phyloP scores from a whole-genome alignment of 1,140 invertebrate genomes.

The Ganaspis sp. region DNA sequence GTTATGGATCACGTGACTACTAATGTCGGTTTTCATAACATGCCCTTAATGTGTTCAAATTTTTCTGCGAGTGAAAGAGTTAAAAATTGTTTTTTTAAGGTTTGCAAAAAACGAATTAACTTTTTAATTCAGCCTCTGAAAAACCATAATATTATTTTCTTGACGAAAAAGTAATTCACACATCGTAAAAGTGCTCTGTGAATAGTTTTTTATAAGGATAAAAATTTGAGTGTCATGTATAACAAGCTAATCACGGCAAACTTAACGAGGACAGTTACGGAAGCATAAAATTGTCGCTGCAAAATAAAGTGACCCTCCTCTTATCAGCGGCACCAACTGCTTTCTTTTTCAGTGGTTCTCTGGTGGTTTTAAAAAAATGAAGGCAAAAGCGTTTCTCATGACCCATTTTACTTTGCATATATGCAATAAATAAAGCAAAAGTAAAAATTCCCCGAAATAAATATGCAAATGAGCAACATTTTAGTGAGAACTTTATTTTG shows the following conservation, averaged over 20 bases:
- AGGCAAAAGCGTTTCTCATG: neutral
- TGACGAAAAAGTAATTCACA: neutral
- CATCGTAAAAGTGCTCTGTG: neutral
- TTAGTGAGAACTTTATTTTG: neutral
- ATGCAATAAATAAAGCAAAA: neutral
- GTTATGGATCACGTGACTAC: no score
- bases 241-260: neutral
- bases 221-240: neutral
- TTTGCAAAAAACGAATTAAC: no score
- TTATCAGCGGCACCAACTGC: neutral
- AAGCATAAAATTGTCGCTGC: conserved; percentile 5
- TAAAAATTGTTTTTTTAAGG: no score
- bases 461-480: neutral
- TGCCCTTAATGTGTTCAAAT: no score
- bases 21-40: no score
- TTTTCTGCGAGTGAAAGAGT: no score
- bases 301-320: conserved; percentile 3
- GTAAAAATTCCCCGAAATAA: neutral
- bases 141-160: neutral
- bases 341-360: neutral
- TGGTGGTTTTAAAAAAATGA: neutral
- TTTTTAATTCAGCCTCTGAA: no score
- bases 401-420: neutral
- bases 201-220: neutral
- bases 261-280: neutral